phyloP scores from a whole-genome alignment of 2,888 invertebrate genomes.

The Lycocerus yunnanus region DNA sequence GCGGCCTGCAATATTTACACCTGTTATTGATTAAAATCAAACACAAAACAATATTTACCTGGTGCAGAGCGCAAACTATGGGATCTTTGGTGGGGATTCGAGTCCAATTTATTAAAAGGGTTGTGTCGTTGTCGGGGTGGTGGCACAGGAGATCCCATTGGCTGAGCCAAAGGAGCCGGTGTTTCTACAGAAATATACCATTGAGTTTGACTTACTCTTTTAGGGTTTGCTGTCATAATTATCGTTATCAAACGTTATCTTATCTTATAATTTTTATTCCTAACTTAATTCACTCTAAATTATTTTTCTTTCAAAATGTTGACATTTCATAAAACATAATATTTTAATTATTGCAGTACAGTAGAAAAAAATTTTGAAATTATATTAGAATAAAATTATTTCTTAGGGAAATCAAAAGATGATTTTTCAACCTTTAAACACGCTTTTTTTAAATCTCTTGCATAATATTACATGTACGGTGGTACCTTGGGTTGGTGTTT shows the following conservation, averaged over 20 bases:
- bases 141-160: conserved; percentile 69
- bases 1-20: conserved; percentile 32
- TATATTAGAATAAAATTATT: too few relatives aligned
- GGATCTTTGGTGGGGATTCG: conserved; percentile 57
- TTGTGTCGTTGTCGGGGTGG: conserved; percentile 81
- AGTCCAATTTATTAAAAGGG: conserved; percentile 73
- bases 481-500: too few relatives aligned
- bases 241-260: neutral
- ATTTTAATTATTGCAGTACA: too few relatives aligned
- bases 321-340: neutral
- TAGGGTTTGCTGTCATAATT: neutral
- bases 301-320: neutral
- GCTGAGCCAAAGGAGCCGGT: conserved; percentile 47
- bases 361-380: too few relatives aligned
- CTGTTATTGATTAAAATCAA: neutral
- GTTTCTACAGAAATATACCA: conserved; percentile 52
- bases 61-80: conserved; percentile 60
- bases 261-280: neutral
- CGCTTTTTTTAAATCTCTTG: too few relatives aligned
- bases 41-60: conserved; percentile 43
- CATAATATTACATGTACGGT: too few relatives aligned
- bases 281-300: neutral
- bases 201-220: conserved; percentile 12
- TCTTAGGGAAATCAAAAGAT: too few relatives aligned
- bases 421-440: too few relatives aligned